Conservation (phyloP, 1,140 invertebrate genomes). For the Cotesia chilonis region DNA sequence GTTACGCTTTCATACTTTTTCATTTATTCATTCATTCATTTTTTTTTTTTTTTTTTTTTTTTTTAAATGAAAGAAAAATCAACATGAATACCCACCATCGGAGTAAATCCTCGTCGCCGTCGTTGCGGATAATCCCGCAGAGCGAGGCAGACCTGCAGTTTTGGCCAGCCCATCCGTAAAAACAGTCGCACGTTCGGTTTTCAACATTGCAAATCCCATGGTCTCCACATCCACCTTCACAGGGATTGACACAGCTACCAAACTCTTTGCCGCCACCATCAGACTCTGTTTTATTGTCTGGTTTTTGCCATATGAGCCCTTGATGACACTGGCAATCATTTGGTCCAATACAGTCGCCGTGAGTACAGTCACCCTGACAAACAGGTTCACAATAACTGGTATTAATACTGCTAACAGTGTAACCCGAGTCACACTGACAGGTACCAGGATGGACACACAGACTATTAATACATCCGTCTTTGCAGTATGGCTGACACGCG, state of each 20-base stretch:
- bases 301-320: background rate
- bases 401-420: conserved; percentile 13
- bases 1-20: background rate
- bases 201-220: conserved; percentile 30
- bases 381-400: conserved; percentile 19
- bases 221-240: conserved; percentile 22
- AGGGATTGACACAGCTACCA: conserved; percentile 25
- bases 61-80: conserved; percentile 5
- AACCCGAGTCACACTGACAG: conserved; percentile 27
- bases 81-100: conserved; percentile 26
- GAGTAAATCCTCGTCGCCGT: conserved; percentile 23
- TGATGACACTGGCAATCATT: conserved; percentile 29
- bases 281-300: conserved; percentile 17
- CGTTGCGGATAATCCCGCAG: conserved; percentile 28
- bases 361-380: conserved; percentile 20
- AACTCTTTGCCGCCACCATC: background rate
- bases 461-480: conserved; percentile 22
- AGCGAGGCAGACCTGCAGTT: conserved; percentile 8
- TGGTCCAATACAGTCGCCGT: conserved; percentile 32
- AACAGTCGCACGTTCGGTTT: conserved; percentile 29
- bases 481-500: conserved; percentile 27
- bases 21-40: background rate
- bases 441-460: conserved; percentile 10
- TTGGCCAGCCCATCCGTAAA: conserved; percentile 28
- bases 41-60: background rate